These are phyloP conservation scores for Passer domesticus DNA, from an alignment of 2,113 vertebrate species.

Conservation along the genomic window DNA sequence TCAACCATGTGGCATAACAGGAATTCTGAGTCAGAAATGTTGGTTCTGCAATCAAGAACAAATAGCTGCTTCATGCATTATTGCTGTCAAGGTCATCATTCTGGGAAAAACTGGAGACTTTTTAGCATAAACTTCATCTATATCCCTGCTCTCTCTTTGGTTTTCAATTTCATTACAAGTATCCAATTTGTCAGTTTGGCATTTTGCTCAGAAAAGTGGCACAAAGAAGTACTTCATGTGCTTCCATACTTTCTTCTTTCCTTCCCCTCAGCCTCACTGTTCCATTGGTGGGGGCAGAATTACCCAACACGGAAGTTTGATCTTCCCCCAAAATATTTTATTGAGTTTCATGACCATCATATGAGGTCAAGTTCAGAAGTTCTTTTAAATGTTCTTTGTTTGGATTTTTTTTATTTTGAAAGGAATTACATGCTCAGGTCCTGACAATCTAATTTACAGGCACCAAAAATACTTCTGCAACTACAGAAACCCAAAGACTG, in stretches of 20 bases:
- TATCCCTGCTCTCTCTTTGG: neutral
- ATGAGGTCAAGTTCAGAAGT: neutral
- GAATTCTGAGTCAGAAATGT: neutral
- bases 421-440: neutral
- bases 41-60: neutral
- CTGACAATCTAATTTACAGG: neutral
- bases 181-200: neutral
- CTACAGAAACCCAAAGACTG: neutral
- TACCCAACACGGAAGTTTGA: neutral
- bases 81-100: neutral
- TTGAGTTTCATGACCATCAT: neutral
- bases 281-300: rapidly evolving
- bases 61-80: neutral
- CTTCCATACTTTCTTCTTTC: neutral
- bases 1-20: no score
- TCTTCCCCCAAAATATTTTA: neutral
- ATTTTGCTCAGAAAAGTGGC: neutral
- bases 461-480: neutral
- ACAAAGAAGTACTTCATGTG: neutral
- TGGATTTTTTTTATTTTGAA: neutral
- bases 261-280: neutral
- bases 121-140: neutral
- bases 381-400: neutral
- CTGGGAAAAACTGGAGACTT: neutral
- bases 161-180: neutral